Evolutionary conservation across 2,113 vertebrate species (phyloP).

Genomic region (Thymallus thymallus): DNA sequence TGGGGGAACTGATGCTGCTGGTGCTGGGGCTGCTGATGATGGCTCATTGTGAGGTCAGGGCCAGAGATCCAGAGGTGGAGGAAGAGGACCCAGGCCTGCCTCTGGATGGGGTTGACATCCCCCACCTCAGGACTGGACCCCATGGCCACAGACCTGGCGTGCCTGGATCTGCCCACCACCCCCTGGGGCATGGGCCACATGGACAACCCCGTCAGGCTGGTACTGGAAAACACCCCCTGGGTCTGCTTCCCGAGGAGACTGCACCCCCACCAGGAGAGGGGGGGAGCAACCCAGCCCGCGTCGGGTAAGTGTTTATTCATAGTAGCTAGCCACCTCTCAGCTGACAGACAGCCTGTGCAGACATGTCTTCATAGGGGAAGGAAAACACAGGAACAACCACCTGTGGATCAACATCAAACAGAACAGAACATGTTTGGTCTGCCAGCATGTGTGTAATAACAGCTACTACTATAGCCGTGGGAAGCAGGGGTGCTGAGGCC

Average conservation of each 20-base stretch:
- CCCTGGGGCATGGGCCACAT: too few relatives aligned
- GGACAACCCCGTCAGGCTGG: not conserved
- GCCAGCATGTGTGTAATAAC: conserved; percentile 28
- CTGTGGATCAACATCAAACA: not conserved
- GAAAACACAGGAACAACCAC: too few relatives aligned
- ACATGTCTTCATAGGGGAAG: not conserved
- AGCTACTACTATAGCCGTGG: not conserved
- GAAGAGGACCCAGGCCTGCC: conserved; percentile 43
- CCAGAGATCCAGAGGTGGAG: conserved; percentile 63
- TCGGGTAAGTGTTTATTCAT: conserved; percentile 55
- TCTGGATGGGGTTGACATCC: not conserved
- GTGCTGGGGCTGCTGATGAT: conserved; percentile 64
- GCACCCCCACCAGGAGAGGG: conserved; percentile 12
- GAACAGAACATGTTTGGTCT: conserved; percentile 12
- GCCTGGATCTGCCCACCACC: too few relatives aligned
- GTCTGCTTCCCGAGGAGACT: not conserved
- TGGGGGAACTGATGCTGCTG: conserved; percentile 56
- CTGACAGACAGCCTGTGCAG: not conserved
- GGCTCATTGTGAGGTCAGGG: conserved; percentile 62
- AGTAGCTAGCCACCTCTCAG: not conserved
- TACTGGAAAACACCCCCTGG: not conserved
- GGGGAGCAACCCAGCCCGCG: conserved; percentile 17
- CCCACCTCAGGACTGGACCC: not conserved
- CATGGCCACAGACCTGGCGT: not conserved
- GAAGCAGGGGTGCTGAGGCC: too few relatives aligned